Base-by-base conservation (phyloP, 1,140 invertebrate species). In the Carposina sasakii region DNA sequence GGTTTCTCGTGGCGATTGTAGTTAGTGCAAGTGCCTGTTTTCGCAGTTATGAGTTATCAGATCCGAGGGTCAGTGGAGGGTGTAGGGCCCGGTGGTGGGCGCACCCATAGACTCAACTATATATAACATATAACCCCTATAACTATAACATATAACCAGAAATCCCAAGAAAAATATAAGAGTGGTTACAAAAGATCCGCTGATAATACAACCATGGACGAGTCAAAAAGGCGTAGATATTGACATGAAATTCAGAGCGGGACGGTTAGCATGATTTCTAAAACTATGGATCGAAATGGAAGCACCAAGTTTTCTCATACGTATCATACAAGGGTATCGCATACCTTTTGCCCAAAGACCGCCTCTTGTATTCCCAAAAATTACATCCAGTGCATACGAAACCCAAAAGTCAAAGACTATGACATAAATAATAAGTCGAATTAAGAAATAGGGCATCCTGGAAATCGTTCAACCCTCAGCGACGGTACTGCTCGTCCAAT, bases 401-500 rank as follows among this genome's bases (percentile, higher is more conserved):
- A 33, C n/a, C n/a, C n/a, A n/a, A n/a, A n/a, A n/a, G 15, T 33
- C 31, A 4, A 5, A 8, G 3, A 13, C 9, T n/a, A 33, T 33
- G 31, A 33, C 31, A 4, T 5, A 4, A 4, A 8, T 15, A 10
- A 33, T 33, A 8, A 5, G n/a, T 10, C 31, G 15, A 33, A 33
- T 33, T 8, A 5, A 8, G n/a, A 4, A 33, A 33, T 13, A 33
- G 15, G 31, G 31, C 13, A 13, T 33, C 5, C 15, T 33, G 15
- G 31, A 33, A 33, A 13, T 10, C 9, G 31, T 15, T 3, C 9
- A 13, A 13, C 31, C 13, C 9, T 33, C 31, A 12, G 20, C 19
- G 44, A 53, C 26, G 43, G 43, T 8, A 21, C 53, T 21, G 8
- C 20, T 12, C 24, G 31, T 1, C 61, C 57, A 2, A 66, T 70